These are phyloP conservation scores for Neodiprion virginianus DNA, from an alignment of 1,140 invertebrate species.

Conservation along the genomic window DNA sequence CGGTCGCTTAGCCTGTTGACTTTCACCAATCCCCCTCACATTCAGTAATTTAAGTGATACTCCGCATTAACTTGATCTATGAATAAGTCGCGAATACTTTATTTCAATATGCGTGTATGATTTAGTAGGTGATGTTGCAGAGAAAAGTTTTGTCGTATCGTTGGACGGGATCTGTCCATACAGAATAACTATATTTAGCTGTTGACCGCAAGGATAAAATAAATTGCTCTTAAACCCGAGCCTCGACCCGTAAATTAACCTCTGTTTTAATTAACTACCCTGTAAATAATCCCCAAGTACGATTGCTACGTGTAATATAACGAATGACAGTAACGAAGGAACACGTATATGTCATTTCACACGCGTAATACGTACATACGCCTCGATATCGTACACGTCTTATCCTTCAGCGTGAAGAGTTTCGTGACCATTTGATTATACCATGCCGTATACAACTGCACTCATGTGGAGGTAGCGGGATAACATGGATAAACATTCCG, in stretches of 20 bases:
- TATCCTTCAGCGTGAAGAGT: no score
- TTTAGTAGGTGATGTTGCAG: not conserved
- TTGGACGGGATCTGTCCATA: not conserved
- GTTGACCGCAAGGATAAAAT: slow-evolving; percentile 31
- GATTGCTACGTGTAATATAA: no score
- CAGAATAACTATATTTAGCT: slow-evolving; percentile 30
- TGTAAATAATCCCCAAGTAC: slow-evolving; percentile 7
- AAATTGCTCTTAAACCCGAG: slow-evolving; percentile 38
- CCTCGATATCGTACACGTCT: not conserved
- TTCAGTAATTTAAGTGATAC: no score
- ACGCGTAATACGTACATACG: slow-evolving; percentile 1
- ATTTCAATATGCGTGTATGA: not conserved
- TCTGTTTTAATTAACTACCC: slow-evolving; percentile 46
- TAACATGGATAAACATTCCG: no score
- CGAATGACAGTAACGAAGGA: no score
- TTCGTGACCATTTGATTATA: no score
- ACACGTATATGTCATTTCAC: not conserved
- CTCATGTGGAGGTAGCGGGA: no score
- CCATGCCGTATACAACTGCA: no score
- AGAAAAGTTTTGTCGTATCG: not conserved
- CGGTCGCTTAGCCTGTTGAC: no score
- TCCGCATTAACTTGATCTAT: no score
- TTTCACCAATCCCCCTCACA: no score
- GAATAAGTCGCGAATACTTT: not conserved
- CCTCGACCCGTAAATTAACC: slow-evolving; percentile 43